Conservation (phyloP, 2,797 vertebrate species). For the Otus scops region DNA sequence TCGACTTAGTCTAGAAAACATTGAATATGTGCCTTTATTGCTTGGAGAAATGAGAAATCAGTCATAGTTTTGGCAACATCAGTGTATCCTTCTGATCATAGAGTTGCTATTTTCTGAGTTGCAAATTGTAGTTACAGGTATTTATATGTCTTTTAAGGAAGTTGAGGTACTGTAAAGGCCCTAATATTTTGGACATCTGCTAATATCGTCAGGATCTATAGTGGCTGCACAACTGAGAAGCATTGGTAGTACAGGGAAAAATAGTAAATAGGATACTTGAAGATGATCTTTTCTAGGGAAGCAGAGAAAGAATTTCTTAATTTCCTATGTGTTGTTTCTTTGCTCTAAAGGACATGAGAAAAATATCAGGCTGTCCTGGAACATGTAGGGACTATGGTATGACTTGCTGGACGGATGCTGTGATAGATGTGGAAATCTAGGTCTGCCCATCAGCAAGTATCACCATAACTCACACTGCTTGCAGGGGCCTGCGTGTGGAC, state of each 20-base stretch:
- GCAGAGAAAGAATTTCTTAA: not conserved
- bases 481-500: not conserved
- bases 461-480: rapidly evolving
- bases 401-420: not conserved
- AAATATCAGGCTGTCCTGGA: not conserved
- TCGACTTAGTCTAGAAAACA: not conserved
- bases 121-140: not conserved
- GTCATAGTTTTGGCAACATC: not conserved
- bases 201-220: not conserved
- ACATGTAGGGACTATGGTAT: not conserved
- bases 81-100: not conserved
- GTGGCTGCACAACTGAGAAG: not conserved
- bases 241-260: not conserved
- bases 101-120: not conserved
- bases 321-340: not conserved
- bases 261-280: not conserved
- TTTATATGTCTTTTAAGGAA: not conserved
- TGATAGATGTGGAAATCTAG: not conserved
- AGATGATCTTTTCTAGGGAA: not conserved
- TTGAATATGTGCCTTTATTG: not conserved
- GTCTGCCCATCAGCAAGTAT: not conserved
- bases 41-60: not conserved
- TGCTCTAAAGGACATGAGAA: not conserved
- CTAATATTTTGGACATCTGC: not conserved
- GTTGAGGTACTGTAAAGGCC: not conserved